Evolutionary conservation across 2,113 vertebrate species (phyloP), one percentile per base, ranked within the genome.

Genomic region (Trachemys scripta): DNA sequence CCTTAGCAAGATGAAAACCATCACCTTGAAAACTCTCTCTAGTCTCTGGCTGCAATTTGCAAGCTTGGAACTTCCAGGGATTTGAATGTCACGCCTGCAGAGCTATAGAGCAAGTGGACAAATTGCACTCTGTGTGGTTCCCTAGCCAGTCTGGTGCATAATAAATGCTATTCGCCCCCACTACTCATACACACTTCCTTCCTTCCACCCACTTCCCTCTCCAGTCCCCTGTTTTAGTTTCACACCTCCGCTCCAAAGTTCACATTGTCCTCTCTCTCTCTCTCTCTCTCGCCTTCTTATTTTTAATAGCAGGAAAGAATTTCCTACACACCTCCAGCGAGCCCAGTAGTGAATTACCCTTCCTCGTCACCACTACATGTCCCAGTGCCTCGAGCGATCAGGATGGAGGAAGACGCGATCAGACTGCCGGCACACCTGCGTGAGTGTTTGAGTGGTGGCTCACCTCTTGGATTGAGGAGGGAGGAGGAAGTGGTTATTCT

Each of bases 251-350:
- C 93, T 97, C 93, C 94, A 94, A 97, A 95, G 87, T 94, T 98
- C 96, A 97, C 50, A 10, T 95, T 93, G 93, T 97, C 94, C 96
- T 97, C 83, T 91, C 19, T 86, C 84, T 25, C 19, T 86, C 84
- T 25, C 87, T 80, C 53, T 35, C 80, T 50, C 78, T 7, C 29
- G 53, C 86, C 6, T n/a, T 93, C 91, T 98, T 99, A 93, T 99
- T 97, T 99, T 98, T 98, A 98, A 99, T 99, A 99, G 99, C 99
- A 99, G 98, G 99, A 99, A 98, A 99, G 99, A 97, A 98, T 99
- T 98, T 99, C 99, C 80, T 99, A 99, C 96, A 99, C 99, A 97
- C 99, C 99, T 98, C 99, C 99, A 27, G 98, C 97, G 95, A 99
- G 99, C 98, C 99, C 99, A 2, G 98, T 99, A 98, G 98, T 98